phyloP scores from a whole-genome alignment of 2,888 invertebrate species.

The Xanthia togata region DNA sequence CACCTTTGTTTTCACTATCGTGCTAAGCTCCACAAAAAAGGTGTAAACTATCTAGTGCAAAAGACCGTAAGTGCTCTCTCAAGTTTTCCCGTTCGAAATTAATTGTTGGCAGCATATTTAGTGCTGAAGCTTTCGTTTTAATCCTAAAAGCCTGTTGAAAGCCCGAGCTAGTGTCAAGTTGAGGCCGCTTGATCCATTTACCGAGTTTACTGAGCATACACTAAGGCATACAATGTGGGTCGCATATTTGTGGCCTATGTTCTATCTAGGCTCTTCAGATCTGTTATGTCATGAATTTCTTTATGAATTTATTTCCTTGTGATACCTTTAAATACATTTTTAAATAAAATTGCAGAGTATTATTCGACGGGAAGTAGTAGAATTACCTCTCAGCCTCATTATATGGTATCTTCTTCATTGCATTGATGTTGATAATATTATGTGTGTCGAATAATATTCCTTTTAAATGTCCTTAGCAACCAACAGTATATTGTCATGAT shows the following conservation, averaged over 20 bases:
- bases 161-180: constrained; percentile 64
- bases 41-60: not conserved
- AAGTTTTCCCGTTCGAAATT: constrained; percentile 29
- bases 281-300: not conserved
- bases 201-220: constrained; percentile 43
- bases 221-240: constrained; percentile 35
- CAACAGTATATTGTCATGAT: not conserved
- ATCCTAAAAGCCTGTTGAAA: constrained; percentile 67
- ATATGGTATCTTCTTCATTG: not conserved
- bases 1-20: not conserved
- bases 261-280: not conserved
- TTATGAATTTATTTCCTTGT: not conserved
- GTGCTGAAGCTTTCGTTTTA: constrained; percentile 64
- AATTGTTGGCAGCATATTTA: constrained; percentile 58
- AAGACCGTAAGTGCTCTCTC: constrained; percentile 32
- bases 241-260: constrained; percentile 28
- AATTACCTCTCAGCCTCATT: too few species aligned
- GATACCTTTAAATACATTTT: too few species aligned
- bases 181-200: constrained; percentile 62
- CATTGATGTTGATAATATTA: not conserved
- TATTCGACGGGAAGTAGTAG: too few species aligned
- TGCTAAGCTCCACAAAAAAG: not conserved
- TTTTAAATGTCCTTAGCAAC: not conserved
- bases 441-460: not conserved
- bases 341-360: too few species aligned